Conservation (phyloP, 2,888 invertebrate genomes). For the Oasisia sp. region DNA sequence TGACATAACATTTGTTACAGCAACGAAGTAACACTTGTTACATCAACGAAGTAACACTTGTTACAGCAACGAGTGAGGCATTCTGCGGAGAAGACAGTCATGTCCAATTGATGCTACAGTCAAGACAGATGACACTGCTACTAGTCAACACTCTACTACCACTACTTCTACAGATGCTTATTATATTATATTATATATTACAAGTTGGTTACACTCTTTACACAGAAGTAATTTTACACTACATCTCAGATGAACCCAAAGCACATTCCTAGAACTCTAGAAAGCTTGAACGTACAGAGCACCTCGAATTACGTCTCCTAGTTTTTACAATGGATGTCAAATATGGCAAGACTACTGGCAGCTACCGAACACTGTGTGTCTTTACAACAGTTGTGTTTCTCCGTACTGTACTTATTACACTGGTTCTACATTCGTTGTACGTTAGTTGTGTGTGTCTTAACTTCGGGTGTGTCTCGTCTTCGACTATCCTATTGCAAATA, state of each 20-base stretch:
- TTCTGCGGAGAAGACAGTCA: not conserved
- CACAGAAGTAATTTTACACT: not conserved
- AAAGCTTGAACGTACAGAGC: not conserved
- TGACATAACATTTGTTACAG: not conserved
- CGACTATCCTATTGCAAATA: not conserved
- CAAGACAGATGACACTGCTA: not conserved
- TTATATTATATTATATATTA: not conserved
- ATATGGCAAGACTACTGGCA: not conserved
- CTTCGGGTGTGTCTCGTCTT: not conserved
- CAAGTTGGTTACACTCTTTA: not conserved
- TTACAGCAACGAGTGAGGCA: not conserved
- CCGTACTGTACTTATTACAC: not conserved
- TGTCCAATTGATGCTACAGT: not conserved
- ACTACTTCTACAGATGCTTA: not conserved
- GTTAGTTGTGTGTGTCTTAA: not conserved
- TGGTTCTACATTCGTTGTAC: not conserved
- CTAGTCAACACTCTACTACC: not conserved
- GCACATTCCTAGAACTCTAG: not conserved
- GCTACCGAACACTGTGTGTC: not conserved
- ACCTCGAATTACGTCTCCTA: not conserved
- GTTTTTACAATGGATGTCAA: conserved; percentile 17
- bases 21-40: not conserved
- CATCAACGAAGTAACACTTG: not conserved
- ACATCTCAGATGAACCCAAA: not conserved
- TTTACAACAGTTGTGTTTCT: not conserved